Base-by-base conservation (phyloP, 2,113 vertebrate genomes). In the Calyptomena viridis region DNA sequence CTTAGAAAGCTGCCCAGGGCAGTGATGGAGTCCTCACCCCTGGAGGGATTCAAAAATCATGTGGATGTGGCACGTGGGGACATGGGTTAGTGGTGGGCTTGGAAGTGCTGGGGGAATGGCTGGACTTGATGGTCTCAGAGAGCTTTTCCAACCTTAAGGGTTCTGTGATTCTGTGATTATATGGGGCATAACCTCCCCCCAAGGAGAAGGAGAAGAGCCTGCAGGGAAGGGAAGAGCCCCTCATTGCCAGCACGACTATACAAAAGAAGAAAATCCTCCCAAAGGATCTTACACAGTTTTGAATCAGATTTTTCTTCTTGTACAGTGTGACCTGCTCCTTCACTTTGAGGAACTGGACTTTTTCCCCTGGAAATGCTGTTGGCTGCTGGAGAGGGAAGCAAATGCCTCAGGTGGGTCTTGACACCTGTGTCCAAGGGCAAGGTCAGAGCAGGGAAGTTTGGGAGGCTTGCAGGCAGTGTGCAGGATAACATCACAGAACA, bases 181-280 rank as follows among this genome's bases (percentile, higher is more conserved):
- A 50, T 66, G 22, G 14, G 73, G n/a, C 71, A 71, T 27, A 71
- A 79, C 56, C 9, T 4, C 21, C 12, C 6, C 9, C 17, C 10
- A 42, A 17, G 40, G 4, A 62, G 74, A 50, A 50, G 44, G 12
- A 75, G 39, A 9, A 0, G 55, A 83, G 44, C 14, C 39, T 50
- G 52, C 22, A 69, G 30, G 2, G 1, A 75, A 27, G 14, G 25
- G n/a, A 33, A 55, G 44, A 82, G 55, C 40, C 7, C 2, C 19
- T 56, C 30, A 7, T 6, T 20, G 52, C n/a, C n/a, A 20, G 8
- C 27, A 31, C 1, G 23, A 5, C 23, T 16, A 3, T 7, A 2
- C 7, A 39, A 37, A 60, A 62, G 14, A 50, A 75, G 22, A 30
- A 76, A 80, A 72, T 2, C 30, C 33, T 87, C 33, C 22, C 40